These are phyloP conservation scores for Monomorium pharaonis DNA, from an alignment of 1,140 invertebrate species.

Conservation along the genomic window DNA sequence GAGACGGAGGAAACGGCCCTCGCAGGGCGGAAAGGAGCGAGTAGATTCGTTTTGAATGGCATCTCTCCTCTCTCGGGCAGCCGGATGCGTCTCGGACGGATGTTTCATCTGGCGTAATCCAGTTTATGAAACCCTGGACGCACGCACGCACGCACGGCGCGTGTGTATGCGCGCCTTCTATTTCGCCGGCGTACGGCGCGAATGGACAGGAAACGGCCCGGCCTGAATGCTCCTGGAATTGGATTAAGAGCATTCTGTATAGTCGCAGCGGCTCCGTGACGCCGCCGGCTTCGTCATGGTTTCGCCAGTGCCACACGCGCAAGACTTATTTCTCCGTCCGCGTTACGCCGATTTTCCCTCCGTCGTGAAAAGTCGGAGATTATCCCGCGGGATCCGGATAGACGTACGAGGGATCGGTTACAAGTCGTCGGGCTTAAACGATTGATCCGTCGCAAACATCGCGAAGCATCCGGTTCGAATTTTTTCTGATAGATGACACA, in stretches of 20 bases:
- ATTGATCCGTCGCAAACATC: constrained; percentile 27
- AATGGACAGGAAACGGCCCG: constrained; percentile 81
- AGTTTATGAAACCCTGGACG: constrained; percentile 79
- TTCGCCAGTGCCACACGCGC: constrained; percentile 33
- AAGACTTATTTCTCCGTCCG: neutral
- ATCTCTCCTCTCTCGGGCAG: constrained; percentile 76
- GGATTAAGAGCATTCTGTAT: constrained; percentile 75
- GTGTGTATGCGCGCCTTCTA: constrained; percentile 69
- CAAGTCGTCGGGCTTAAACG: constrained; percentile 51
- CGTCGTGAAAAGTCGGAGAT: constrained; percentile 41
- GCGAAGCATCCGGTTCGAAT: constrained; percentile 44
- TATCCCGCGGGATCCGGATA: constrained; percentile 8
- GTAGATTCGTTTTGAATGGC: constrained; percentile 75
- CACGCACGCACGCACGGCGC: neutral
- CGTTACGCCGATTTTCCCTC: constrained; percentile 26
- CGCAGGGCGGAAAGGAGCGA: constrained; percentile 53
- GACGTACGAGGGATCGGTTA: constrained; percentile 19
- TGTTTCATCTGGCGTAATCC: constrained; percentile 78
- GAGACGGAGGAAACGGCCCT: constrained; percentile 32
- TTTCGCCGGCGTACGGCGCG: constrained; percentile 71
- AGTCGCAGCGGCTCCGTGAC: constrained; percentile 31
- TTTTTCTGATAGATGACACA: neutral
- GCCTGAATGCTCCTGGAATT: constrained; percentile 77
- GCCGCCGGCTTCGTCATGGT: constrained; percentile 60
- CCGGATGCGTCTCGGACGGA: constrained; percentile 80